A percentile compares a stretch with the other conserved stretches of the same genome.
These are phyloP conservation scores for Galleria mellonella DNA, from an alignment of 1,140 invertebrate species.

Conservation along the genomic window DNA sequence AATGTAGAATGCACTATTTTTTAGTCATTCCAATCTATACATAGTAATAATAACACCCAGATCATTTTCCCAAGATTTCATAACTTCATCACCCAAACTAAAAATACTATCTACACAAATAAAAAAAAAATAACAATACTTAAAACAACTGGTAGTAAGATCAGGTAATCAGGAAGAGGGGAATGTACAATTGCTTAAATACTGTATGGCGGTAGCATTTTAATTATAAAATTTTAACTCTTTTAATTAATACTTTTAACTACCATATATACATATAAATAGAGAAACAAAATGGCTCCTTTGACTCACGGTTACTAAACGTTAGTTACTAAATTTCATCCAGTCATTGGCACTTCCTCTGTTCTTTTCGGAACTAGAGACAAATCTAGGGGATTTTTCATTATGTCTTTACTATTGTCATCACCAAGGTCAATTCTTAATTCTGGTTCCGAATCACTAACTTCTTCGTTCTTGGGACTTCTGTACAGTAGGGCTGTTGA, in stretches of 20 bases:
- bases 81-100: neutral
- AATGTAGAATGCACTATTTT: no score
- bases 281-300: conserved; percentile 22
- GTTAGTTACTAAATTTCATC: conserved; percentile 26
- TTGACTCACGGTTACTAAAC: conserved; percentile 14
- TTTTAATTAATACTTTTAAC: conserved; percentile 31
- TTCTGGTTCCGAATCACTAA: conserved; percentile 69
- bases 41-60: no score
- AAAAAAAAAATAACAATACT: conserved; percentile 23
- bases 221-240: no score
- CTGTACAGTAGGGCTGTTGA: conserved; percentile 69
- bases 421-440: conserved; percentile 65
- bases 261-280: conserved; percentile 47
- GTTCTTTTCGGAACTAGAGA: conserved; percentile 74
- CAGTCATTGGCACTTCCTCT: conserved; percentile 69
- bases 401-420: conserved; percentile 66
- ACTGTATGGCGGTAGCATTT: conserved; percentile 56
- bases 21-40: no score
- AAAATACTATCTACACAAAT: conserved; percentile 29
- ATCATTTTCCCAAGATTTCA: neutral
- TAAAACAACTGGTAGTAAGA: conserved; percentile 34
- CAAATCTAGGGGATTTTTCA: conserved; percentile 80
- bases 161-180: conserved; percentile 55
- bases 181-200: conserved; percentile 63
- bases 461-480: conserved; percentile 68